phyloP scores from a whole-genome alignment of 2,113 vertebrate genomes.

The Sula dactylatra region DNA sequence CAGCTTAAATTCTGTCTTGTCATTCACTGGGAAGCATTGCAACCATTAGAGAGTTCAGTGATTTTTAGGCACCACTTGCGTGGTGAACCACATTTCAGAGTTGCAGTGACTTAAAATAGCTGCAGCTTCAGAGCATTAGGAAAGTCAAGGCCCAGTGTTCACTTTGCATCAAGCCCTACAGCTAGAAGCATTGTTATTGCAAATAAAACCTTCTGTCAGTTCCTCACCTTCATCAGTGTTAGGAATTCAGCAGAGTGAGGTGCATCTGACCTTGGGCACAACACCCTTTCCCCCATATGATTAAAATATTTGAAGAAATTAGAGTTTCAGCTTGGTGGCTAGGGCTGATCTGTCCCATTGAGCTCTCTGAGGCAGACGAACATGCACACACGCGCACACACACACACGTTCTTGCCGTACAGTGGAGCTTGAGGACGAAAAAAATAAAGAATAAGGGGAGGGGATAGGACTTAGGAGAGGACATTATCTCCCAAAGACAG shows the following conservation, averaged over 20 bases:
- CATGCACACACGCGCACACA: no score
- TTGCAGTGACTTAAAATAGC: background rate
- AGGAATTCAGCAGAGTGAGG: background rate
- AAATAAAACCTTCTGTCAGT: background rate
- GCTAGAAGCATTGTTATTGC: background rate
- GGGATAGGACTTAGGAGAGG: background rate
- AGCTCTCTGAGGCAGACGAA: background rate
- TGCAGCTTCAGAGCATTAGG: background rate
- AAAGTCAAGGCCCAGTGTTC: background rate
- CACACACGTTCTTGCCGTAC: background rate
- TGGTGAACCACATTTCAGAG: background rate
- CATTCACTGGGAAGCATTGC: background rate
- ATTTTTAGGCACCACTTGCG: background rate
- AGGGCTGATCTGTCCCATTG: background rate
- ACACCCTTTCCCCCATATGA: background rate
- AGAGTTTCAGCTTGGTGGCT: background rate
- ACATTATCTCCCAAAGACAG: constrained; percentile 25
- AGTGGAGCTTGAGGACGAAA: background rate
- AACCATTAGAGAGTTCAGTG: background rate
- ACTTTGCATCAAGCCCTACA: background rate
- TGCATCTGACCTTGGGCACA: background rate
- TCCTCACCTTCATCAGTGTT: background rate
- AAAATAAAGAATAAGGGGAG: background rate
- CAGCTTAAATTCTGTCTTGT: background rate
- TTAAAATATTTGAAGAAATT: background rate